Conservation (phyloP, 1,140 invertebrate genomes). For the Drosophila nasuta region DNA sequence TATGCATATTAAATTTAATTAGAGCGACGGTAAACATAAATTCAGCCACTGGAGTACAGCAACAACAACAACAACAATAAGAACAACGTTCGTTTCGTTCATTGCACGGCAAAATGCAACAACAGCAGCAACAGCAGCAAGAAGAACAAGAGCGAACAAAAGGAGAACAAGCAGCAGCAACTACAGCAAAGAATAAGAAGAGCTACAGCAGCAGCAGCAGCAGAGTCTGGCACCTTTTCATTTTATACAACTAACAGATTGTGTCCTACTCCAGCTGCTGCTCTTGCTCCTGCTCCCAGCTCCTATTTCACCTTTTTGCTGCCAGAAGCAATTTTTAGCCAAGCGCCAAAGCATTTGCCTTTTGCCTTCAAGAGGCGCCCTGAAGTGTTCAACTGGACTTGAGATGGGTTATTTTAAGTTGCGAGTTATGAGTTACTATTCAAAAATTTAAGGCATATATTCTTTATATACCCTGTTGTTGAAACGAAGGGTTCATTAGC, state of each 20-base stretch:
- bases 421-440: slow-evolving; percentile 25
- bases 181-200: slow-evolving; percentile 4
- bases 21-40: slow-evolving; percentile 78
- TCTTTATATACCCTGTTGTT: background rate
- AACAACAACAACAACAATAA: slow-evolving; percentile 13
- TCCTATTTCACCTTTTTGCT: slow-evolving; percentile 10
- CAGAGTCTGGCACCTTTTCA: slow-evolving; percentile 25
- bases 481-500: background rate
- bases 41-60: slow-evolving; percentile 59
- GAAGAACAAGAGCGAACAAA: slow-evolving; percentile 7
- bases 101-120: slow-evolving; percentile 20
- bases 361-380: slow-evolving; percentile 2
- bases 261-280: slow-evolving; percentile 7
- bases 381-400: slow-evolving; percentile 36
- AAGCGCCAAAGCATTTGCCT: background rate
- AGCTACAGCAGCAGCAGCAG: slow-evolving; percentile 2
- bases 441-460: background rate
- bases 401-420: slow-evolving; percentile 28
- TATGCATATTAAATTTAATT: slow-evolving; percentile 84
- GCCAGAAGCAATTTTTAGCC: slow-evolving; percentile 25
- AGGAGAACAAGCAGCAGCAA: slow-evolving; percentile 2
- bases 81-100: slow-evolving; percentile 21
- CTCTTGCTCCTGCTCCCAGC: background rate
- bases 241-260: slow-evolving; percentile 21
- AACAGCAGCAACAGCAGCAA: slow-evolving; percentile 25